Conservation (phyloP, 1,140 invertebrate genomes). For the Drosophila willistoni region DNA sequence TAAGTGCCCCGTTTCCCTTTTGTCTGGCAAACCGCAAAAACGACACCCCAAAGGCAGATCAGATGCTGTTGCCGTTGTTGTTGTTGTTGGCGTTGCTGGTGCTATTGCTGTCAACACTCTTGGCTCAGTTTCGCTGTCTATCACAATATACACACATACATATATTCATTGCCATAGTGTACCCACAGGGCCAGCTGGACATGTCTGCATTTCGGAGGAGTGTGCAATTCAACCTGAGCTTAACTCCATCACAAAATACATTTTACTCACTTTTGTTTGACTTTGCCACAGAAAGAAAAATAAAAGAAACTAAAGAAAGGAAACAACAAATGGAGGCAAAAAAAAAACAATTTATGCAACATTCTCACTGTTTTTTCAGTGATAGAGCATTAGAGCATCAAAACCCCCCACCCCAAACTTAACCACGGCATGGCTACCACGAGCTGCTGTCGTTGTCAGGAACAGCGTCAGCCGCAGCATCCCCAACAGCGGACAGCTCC, state of each 20-base stretch:
- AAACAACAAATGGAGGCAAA: slow-evolving; percentile 28
- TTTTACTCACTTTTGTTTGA: slow-evolving; percentile 64
- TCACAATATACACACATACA: slow-evolving; percentile 30
- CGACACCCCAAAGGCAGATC: slow-evolving; percentile 45
- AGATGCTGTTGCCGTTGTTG: slow-evolving; percentile 24
- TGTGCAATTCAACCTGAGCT: slow-evolving; percentile 31
- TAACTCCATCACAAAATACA: slow-evolving; percentile 44
- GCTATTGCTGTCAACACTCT: slow-evolving; percentile 46
- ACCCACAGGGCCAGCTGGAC: slow-evolving; percentile 32
- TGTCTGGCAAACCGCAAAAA: slow-evolving; percentile 26
- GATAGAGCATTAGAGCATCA: slow-evolving; percentile 25
- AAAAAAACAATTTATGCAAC: slow-evolving; percentile 71
- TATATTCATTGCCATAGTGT: slow-evolving; percentile 28
- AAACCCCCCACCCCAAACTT: slow-evolving; percentile 30
- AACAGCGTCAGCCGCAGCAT: slow-evolving; percentile 14
- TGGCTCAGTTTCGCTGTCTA: slow-evolving; percentile 44
- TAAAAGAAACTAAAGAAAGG: neutral
- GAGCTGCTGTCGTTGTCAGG: slow-evolving; percentile 22
- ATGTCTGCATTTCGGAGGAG: slow-evolving; percentile 31
- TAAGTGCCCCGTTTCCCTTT: slow-evolving; percentile 5
- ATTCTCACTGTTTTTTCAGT: slow-evolving; percentile 40
- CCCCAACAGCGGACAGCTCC: neutral
- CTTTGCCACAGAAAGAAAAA: slow-evolving; percentile 18
- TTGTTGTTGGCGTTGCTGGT: slow-evolving; percentile 2
- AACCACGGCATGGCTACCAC: slow-evolving; percentile 13